These are phyloP conservation scores for Drymonia ruficornis DNA, from an alignment of 2,888 invertebrate genomes.

Conservation along the genomic window DNA sequence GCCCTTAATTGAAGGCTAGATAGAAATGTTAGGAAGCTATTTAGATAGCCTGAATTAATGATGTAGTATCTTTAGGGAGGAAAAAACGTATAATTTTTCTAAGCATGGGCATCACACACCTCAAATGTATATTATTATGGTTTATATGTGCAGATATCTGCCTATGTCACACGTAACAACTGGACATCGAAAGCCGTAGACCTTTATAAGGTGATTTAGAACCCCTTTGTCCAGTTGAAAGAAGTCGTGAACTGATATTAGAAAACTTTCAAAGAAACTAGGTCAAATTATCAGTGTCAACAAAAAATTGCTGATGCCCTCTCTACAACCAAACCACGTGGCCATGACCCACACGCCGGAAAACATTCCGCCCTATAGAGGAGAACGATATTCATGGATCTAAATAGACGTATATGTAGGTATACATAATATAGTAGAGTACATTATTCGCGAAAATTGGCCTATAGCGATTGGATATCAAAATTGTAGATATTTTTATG, in stretches of 20 bases:
- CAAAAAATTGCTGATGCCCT: background rate
- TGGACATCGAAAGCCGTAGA: background rate
- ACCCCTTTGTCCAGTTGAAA: background rate
- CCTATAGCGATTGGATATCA: background rate
- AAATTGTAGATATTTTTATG: conserved; percentile 24
- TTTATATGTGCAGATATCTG: too few relatives aligned
- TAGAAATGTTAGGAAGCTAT: too few relatives aligned
- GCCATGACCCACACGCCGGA: too few relatives aligned
- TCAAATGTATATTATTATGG: too few relatives aligned
- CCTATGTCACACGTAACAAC: too few relatives aligned
- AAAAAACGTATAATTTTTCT: too few relatives aligned
- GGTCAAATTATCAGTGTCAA: background rate
- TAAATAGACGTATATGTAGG: background rate
- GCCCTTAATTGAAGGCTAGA: too few relatives aligned
- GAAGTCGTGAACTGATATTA: background rate
- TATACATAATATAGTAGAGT: too few relatives aligned
- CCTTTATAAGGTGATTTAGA: background rate
- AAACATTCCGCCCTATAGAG: background rate
- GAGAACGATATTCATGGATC: background rate
- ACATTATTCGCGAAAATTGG: background rate
- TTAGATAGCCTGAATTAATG: too few relatives aligned
- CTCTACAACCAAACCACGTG: background rate
- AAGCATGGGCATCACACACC: too few relatives aligned
- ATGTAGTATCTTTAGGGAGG: too few relatives aligned
- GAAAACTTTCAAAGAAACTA: background rate